These are phyloP conservation scores for Gymnoscopelus microlampas DNA, from an alignment of 2,797 vertebrate genomes.

Conservation along the genomic window DNA sequence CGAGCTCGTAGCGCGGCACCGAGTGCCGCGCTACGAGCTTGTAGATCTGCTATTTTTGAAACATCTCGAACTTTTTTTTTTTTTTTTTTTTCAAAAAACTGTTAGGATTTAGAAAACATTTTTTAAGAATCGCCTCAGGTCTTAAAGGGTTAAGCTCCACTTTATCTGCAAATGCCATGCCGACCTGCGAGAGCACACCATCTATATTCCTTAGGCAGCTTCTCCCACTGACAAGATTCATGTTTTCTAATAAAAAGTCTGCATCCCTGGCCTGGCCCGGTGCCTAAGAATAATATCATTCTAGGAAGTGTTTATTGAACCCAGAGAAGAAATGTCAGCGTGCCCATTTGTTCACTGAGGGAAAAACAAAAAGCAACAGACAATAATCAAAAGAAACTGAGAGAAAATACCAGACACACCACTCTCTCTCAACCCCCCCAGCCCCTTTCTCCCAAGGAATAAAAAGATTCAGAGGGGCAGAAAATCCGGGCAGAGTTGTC, in stretches of 20 bases:
- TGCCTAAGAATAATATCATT: constrained; percentile 71
- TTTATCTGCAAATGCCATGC: constrained; percentile 75
- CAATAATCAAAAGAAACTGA: constrained; percentile 56
- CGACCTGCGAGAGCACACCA: constrained; percentile 53
- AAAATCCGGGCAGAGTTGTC: constrained; percentile 67
- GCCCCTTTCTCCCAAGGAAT: constrained; percentile 49
- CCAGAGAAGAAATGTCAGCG: constrained; percentile 57
- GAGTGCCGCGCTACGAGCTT: too few species aligned
- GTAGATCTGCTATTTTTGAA: too few species aligned
- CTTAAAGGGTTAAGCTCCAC: too few species aligned
- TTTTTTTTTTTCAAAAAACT: too few species aligned
- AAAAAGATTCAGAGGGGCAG: constrained; percentile 60
- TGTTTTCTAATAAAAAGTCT: constrained; percentile 80
- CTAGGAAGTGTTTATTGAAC: constrained; percentile 75
- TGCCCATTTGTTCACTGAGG: constrained; percentile 55
- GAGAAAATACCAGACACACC: constrained; percentile 27
- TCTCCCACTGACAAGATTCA: constrained; percentile 70
- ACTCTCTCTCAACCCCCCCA: constrained; percentile 35
- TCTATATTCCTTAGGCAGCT: constrained; percentile 73
- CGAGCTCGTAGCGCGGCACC: too few species aligned
- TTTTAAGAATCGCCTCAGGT: too few species aligned
- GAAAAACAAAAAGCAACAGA: constrained; percentile 61
- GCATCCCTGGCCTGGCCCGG: constrained; percentile 66
- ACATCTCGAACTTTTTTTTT: too few species aligned
- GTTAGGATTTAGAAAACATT: too few species aligned